Evolutionary conservation across 2,888 invertebrate species (phyloP), one percentile per base, ranked within the genome.

Genomic region (Chalcis sispes): DNA sequence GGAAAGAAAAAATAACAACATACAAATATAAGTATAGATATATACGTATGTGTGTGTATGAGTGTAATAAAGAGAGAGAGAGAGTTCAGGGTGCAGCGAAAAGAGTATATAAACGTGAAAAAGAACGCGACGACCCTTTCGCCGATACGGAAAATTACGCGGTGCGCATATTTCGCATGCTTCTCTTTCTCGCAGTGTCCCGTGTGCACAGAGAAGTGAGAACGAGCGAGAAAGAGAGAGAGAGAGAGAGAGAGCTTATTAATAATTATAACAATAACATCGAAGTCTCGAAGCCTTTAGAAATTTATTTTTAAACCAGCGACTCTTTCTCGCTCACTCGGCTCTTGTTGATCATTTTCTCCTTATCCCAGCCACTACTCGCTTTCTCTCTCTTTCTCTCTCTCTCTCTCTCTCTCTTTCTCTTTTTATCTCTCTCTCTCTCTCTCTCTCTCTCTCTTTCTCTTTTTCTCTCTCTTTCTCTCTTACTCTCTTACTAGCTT

Each of bases 331-430:
- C 23, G 67, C 15, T 29, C 20, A 25, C 58, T 71, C 66, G 32
- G 66, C 71, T 72, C 71, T 76, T 75, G 75, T 65, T 76, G 76
- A 76, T 72, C 62, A 67, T 71, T 76, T 76, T 76, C 76, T 76
- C 76, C 72, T 72, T 76, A 76, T 72, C 66, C 58, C 48, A 20
- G 52, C 56, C 54, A 42, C 42, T 29, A 10, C 50, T 46, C 54
- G 27, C 42, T 48, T 59, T 65, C 62, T 61, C 20, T 61, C 32
- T 65, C 61, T 64, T 61, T 59, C 69, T n/a, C 48, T 65, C 40
- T n/a, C 62, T 32, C 56, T 56, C 56, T 54, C 20, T 27, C 54
- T 56, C 40, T 46, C 50, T 50, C 46, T 62, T 25, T 15, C 59
- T 36, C 50, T 54, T 20, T n/a, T 52, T 13, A 25, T n/a, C n/a